phyloP scores from a whole-genome alignment of 2,888 invertebrate species.

The Salticus scenicus region DNA sequence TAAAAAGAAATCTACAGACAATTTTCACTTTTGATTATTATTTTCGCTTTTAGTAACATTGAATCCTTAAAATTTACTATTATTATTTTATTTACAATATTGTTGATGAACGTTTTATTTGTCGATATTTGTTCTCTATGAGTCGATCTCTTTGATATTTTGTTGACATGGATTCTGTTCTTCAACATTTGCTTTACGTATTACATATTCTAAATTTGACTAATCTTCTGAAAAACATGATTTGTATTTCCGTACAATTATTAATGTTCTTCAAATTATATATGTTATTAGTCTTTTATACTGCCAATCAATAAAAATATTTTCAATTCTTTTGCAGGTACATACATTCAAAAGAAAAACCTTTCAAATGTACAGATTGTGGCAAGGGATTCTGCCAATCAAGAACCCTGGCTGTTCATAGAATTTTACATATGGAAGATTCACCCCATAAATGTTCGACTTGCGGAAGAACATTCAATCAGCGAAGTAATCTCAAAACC shows the following conservation, averaged over 20 bases:
- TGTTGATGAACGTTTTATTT: too few relatives aligned
- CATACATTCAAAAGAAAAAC: conserved; percentile 98
- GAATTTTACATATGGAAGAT: conserved; percentile 94
- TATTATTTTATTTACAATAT: too few relatives aligned
- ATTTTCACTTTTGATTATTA: too few relatives aligned
- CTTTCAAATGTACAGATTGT: conserved; percentile 96
- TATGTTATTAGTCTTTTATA: background rate
- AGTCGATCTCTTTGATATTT: too few relatives aligned
- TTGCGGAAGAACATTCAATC: conserved; percentile 92
- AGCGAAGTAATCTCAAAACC: conserved; percentile 93
- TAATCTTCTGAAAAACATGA: background rate
- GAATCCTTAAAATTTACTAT: too few relatives aligned
- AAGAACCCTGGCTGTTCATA: conserved; percentile 95
- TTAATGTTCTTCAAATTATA: background rate
- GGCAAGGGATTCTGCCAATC: conserved; percentile 98
- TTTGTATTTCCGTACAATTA: background rate
- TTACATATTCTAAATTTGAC: background rate
- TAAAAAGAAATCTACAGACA: too few relatives aligned
- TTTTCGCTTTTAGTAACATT: too few relatives aligned
- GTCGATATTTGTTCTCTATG: too few relatives aligned
- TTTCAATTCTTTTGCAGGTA: conserved; percentile 83
- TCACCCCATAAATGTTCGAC: conserved; percentile 95
- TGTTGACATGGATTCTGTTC: too few relatives aligned
- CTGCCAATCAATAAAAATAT: background rate
- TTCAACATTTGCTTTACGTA: background rate